phyloP scores from a whole-genome alignment of 1,140 invertebrate species.

The Heterodera schachtii region DNA sequence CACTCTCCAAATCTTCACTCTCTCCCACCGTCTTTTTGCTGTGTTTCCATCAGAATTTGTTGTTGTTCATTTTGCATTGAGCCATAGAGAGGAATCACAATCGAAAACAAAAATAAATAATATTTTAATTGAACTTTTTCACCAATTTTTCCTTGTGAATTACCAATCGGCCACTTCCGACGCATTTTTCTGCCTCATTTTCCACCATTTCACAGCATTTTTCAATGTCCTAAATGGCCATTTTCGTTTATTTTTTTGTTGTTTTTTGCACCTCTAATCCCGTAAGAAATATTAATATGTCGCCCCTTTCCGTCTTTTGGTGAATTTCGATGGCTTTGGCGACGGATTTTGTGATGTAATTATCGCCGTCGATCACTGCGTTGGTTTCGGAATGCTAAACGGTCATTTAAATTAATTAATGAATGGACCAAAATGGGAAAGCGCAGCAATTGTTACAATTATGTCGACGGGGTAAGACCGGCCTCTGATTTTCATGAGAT shows the following conservation, averaged over 20 bases:
- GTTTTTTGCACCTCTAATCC: slow-evolving; percentile 77
- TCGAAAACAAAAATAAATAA: not conserved
- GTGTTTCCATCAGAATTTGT: not conserved
- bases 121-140: slow-evolving; percentile 77
- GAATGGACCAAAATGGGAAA: slow-evolving; percentile 72
- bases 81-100: not conserved
- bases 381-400: slow-evolving; percentile 70
- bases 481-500: slow-evolving; percentile 91
- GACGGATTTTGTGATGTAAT: slow-evolving; percentile 72
- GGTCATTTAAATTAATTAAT: slow-evolving; percentile 83
- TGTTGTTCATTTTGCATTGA: not conserved
- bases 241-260: not conserved
- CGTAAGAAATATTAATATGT: slow-evolving; percentile 80
- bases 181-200: not conserved
- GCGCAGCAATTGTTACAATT: slow-evolving; percentile 79
- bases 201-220: slow-evolving; percentile 69
- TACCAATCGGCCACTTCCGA: slow-evolving; percentile 74
- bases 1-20: too few relatives aligned
- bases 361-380: not conserved
- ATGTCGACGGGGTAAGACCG: slow-evolving; percentile 82
- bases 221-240: slow-evolving; percentile 75
- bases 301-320: slow-evolving; percentile 76
- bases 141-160: slow-evolving; percentile 76
- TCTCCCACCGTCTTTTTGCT: too few relatives aligned
- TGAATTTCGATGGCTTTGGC: slow-evolving; percentile 96